Evolutionary conservation across 2,888 invertebrate species (phyloP), one percentile per base, ranked within the genome.

Genomic region (Euzophera pinguis): DNA sequence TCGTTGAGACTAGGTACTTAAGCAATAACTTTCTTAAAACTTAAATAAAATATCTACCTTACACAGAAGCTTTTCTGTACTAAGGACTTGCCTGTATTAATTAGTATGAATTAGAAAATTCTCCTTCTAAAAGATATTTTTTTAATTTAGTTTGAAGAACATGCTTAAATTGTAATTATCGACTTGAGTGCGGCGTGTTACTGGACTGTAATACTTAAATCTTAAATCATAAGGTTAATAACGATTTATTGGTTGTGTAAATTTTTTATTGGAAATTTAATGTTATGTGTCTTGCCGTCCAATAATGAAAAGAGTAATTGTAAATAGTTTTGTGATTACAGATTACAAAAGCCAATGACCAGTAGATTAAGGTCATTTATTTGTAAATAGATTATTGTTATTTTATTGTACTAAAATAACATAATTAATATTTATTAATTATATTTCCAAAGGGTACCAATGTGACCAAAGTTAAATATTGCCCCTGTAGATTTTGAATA

Each of bases 271-370:
- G 35, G 17, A 37, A 37, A n/a, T 13, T 12, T n/a, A 13, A 12
- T n/a, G 7, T 35, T 22, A n/a, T n/a, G 8, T 37, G 5, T 27
- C 47, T 37, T 48, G 35, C 37, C 47, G 47, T 47, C 34, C 34
- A n/a, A 35, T 42, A 42, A 10, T 35, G n/a, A 1, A n/a, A 35
- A 13, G 10, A 5, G 2, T 10, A 14, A 35, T 17, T 48, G 47
- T 48, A 48, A 48, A 48, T 48, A 48, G 43, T 45, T 32, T 45
- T 22, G 47, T 37, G 16, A 48, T 48, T 45, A 45, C 45, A 45
- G 32, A 32, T 45, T 45, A 10, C 32, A 37, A n/a, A n/a, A 17
- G 37, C 47, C 37, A 48, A 48, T 48, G 47, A 48, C 35, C 47
- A 37, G 47, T 48, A 48, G n/a, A 22, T 12, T 7, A 35, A 48